Conservation (phyloP, 2,113 vertebrate species). For the Tor tambroides region DNA sequence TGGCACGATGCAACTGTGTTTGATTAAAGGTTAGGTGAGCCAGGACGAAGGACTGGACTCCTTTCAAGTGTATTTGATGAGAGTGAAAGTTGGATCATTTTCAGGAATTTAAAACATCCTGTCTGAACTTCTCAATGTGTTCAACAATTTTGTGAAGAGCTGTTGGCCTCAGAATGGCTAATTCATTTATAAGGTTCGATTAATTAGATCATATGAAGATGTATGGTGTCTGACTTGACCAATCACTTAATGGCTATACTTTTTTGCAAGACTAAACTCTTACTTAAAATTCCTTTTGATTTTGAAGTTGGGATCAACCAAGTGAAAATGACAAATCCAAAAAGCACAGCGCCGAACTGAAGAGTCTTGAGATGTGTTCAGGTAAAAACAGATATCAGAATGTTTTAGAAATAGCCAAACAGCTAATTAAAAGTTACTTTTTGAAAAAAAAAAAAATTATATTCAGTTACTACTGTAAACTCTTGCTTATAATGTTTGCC, state of each 20-base stretch:
- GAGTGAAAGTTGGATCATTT: slow-evolving; percentile 13
- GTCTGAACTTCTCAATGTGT: not conserved
- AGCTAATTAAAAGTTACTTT: not conserved
- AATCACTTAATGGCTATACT: not conserved
- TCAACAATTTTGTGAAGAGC: not conserved
- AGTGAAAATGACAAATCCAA: not conserved
- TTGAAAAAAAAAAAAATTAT: no score
- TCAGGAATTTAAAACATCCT: slow-evolving; percentile 13
- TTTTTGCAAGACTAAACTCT: not conserved
- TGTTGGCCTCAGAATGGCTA: slow-evolving; percentile 1
- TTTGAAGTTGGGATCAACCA: not conserved
- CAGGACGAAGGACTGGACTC: slow-evolving; percentile 28
- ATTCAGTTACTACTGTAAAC: not conserved
- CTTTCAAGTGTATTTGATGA: not conserved
- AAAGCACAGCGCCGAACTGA: no score
- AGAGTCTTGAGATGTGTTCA: no score
- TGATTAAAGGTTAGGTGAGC: slow-evolving; percentile 39
- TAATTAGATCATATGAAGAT: not conserved
- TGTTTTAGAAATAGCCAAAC: not conserved
- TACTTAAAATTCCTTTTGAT: not conserved
- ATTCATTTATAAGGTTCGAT: not conserved
- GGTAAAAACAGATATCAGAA: not conserved
- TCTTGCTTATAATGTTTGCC: not conserved
- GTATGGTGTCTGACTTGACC: not conserved
- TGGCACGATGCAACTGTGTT: slow-evolving; percentile 22